Evolutionary conservation across 2,797 vertebrate genomes (phyloP).

Genomic region (Diglossa cyanea): DNA sequence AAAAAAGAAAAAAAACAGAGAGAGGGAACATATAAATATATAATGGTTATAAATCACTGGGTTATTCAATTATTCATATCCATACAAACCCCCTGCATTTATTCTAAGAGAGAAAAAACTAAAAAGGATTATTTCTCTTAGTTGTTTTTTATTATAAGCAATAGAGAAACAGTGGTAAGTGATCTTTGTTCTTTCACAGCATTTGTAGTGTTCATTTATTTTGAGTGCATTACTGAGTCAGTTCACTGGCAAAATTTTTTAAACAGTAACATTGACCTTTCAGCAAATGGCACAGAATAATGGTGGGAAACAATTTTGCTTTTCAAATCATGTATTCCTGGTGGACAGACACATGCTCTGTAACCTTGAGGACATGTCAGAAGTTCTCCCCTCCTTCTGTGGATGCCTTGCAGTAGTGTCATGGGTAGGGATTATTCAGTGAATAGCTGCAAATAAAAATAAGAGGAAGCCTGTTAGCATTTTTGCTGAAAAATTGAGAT

Average conservation of each 20-base stretch:
- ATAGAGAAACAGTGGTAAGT: background rate
- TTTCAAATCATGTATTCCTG: background rate
- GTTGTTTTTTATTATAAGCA: background rate
- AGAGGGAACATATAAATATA: conserved; percentile 9
- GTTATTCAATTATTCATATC: conserved; percentile 31
- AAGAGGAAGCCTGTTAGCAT: background rate
- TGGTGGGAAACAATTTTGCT: background rate
- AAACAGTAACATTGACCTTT: background rate
- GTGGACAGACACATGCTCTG: background rate
- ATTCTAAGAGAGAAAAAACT: conserved; percentile 26
- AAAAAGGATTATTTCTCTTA: background rate
- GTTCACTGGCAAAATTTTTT: background rate
- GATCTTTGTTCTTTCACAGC: background rate
- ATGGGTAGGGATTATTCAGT: background rate
- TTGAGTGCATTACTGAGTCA: background rate
- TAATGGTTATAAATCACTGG: conserved; percentile 44
- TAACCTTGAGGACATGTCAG: background rate
- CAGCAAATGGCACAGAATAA: background rate
- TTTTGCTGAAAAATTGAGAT: background rate
- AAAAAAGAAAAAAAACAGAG: background rate
- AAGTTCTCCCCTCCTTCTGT: background rate
- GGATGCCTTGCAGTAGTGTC: background rate
- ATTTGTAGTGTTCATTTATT: background rate
- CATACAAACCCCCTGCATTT: background rate
- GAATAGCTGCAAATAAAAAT: background rate